Conservation (phyloP, 2,113 vertebrate species). For the Numenius arquata region DNA sequence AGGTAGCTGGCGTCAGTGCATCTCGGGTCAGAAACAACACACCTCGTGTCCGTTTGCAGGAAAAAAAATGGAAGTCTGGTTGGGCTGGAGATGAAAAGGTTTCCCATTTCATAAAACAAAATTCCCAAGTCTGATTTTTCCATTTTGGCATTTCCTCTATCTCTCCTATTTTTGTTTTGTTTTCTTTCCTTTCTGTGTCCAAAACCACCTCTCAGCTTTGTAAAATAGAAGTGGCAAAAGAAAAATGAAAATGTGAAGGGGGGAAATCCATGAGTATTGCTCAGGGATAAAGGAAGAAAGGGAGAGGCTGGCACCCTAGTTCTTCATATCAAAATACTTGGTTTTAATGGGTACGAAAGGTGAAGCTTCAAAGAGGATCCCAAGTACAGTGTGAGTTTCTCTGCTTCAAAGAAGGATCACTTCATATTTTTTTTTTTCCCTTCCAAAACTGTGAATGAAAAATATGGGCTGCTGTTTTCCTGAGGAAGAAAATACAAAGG, state of each 20-base stretch:
- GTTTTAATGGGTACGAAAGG: background rate
- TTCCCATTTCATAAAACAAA: background rate
- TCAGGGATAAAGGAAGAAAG: background rate
- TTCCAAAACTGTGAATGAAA: background rate
- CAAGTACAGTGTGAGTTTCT: background rate
- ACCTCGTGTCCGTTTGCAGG: background rate
- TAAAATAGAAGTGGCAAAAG: background rate
- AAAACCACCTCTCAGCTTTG: background rate
- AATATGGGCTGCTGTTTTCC: background rate
- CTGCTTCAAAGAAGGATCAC: background rate
- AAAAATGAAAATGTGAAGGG: background rate
- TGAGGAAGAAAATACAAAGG: background rate
- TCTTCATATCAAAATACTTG: background rate
- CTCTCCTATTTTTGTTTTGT: background rate
- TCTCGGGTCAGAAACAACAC: background rate
- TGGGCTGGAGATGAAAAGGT: background rate
- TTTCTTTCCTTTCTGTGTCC: background rate
- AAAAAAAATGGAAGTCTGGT: background rate
- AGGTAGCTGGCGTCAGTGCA: background rate
- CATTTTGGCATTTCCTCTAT: background rate
- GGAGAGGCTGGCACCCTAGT: background rate
- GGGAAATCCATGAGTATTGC: background rate
- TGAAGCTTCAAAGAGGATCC: slow-evolving; percentile 32
- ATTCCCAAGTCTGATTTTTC: background rate
- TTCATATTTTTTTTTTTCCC: background rate